Evolutionary conservation across 2,113 vertebrate species (phyloP).

Genomic region (Zeus faber): DNA sequence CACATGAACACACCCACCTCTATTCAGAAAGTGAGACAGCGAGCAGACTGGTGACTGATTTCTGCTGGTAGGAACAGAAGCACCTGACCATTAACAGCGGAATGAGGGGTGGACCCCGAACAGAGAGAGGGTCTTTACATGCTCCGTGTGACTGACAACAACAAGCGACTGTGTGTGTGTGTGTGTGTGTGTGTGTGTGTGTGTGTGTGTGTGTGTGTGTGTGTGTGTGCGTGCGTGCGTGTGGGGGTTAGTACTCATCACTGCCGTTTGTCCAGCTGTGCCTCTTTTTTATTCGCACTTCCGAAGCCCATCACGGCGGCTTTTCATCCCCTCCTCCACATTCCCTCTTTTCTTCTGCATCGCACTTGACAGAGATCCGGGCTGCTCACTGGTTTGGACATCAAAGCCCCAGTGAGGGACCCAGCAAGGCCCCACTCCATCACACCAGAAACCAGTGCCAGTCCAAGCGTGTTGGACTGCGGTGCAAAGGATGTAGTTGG

Average conservation of each 20-base stretch:
- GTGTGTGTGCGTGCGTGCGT: constrained; percentile 23
- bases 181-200: constrained; percentile 21
- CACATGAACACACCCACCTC: neutral
- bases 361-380: constrained; percentile 51
- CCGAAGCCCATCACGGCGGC: constrained; percentile 60
- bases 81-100: constrained; percentile 52
- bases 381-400: constrained; percentile 38
- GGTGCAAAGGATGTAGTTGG: neutral
- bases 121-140: constrained; percentile 44
- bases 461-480: constrained; percentile 15
- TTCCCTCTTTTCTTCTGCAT: neutral
- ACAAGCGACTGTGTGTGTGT: constrained; percentile 16
- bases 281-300: constrained; percentile 65
- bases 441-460: too few relatives aligned
- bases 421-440: too few relatives aligned
- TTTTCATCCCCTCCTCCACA: constrained; percentile 31
- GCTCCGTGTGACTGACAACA: constrained; percentile 46
- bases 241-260: constrained; percentile 23
- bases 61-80: constrained; percentile 44
- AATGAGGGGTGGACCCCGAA: constrained; percentile 28
- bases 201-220: constrained; percentile 3
- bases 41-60: constrained; percentile 59
- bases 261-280: constrained; percentile 68
- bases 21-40: constrained; percentile 36
- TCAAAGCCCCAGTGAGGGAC: constrained; percentile 58